These are phyloP conservation scores for Polyommatus iphigenia DNA, from an alignment of 2,888 invertebrate species.

Conservation along the genomic window DNA sequence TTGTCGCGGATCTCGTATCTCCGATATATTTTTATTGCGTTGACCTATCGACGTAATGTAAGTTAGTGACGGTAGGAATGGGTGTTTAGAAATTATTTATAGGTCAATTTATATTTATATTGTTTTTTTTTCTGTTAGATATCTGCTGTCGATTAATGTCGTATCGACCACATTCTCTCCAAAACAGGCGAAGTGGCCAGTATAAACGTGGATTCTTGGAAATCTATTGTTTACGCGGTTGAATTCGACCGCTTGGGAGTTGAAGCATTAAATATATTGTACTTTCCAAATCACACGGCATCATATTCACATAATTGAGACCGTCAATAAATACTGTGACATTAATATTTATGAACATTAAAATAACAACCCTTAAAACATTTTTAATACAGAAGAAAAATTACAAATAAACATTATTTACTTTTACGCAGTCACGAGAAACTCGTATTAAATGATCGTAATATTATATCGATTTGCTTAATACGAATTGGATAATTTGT, in stretches of 20 bases:
- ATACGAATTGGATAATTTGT: slow-evolving; percentile 13
- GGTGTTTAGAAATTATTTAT: neutral
- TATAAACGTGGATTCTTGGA: too few relatives aligned
- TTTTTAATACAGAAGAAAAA: neutral
- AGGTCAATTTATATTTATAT: too few relatives aligned
- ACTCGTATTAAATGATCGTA: neutral
- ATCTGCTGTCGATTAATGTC: neutral
- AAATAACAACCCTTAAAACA: neutral
- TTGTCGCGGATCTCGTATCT: slow-evolving; percentile 5
- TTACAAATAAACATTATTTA: neutral
- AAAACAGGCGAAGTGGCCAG: too few relatives aligned
- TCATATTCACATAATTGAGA: too few relatives aligned
- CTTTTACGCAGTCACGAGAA: neutral
- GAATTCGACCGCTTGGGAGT: too few relatives aligned
- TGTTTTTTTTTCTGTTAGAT: neutral
- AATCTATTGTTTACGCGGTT: too few relatives aligned
- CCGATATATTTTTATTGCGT: slow-evolving; percentile 9
- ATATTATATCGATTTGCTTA: neutral
- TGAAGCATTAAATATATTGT: too few relatives aligned
- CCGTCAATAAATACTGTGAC: too few relatives aligned
- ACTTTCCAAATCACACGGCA: too few relatives aligned
- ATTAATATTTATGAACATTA: too few relatives aligned
- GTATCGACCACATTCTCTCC: too few relatives aligned
- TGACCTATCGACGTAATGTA: neutral
- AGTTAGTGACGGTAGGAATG: neutral